phyloP scores from a whole-genome alignment of 2,797 vertebrate species.

The Tapera naevia region DNA sequence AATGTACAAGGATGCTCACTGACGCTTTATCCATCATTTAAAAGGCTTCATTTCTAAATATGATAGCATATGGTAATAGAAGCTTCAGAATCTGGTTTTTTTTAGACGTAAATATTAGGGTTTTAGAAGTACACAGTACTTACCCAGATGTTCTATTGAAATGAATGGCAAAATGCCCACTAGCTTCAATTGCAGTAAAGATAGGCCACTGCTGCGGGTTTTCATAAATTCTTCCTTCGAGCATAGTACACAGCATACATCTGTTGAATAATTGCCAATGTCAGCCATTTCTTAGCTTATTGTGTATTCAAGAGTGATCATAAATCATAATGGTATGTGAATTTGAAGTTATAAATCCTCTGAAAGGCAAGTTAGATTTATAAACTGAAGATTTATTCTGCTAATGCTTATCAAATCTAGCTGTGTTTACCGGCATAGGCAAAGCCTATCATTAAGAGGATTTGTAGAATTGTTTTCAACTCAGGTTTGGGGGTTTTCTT shows the following conservation, averaged over 20 bases:
- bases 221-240: background rate
- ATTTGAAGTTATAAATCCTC: background rate
- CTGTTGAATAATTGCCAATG: background rate
- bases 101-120: background rate
- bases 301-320: background rate
- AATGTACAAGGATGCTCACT: background rate
- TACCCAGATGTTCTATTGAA: constrained; percentile 1
- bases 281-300: background rate
- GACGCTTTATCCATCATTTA: background rate
- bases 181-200: background rate
- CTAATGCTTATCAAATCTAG: background rate
- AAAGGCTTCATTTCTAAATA: background rate
- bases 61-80: background rate
- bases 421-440: background rate
- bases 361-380: background rate
- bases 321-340: background rate
- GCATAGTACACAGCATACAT: background rate
- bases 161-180: background rate
- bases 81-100: background rate
- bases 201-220: background rate
- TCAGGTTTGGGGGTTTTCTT: background rate
- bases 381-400: background rate
- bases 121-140: background rate
- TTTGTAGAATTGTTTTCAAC: background rate
- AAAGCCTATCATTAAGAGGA: background rate